Percentiles rank a stretch among this genome's conserved stretches.
phyloP scores from a whole-genome alignment of 2,888 invertebrate species.

The Epiperipatus broadwayi region DNA sequence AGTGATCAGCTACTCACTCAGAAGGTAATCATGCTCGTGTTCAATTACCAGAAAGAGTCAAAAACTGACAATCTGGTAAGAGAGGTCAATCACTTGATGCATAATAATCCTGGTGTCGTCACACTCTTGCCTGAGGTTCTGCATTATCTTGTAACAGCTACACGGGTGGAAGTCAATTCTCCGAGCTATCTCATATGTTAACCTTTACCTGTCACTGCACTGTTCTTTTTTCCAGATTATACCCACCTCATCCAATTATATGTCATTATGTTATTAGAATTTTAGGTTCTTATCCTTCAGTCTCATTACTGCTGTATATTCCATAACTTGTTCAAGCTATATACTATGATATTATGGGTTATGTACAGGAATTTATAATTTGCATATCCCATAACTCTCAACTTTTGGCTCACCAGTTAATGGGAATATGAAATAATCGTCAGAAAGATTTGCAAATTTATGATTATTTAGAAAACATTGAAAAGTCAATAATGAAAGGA shows the following conservation, averaged over 20 bases:
- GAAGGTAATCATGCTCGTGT: too few relatives aligned
- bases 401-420: slow-evolving; percentile 88
- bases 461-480: too few relatives aligned
- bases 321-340: slow-evolving; percentile 88
- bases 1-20: too few relatives aligned
- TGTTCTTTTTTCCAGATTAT: slow-evolving; percentile 87
- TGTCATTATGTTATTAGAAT: slow-evolving; percentile 89
- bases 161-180: slow-evolving; percentile 67
- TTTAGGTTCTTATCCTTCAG: slow-evolving; percentile 68
- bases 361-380: slow-evolving; percentile 86
- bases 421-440: too few relatives aligned
- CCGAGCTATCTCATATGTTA: slow-evolving; percentile 75
- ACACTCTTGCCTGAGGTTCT: slow-evolving; percentile 81
- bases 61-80: slow-evolving; percentile 45
- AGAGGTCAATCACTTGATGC: slow-evolving; percentile 69
- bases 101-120: slow-evolving; percentile 64
- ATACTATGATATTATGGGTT: slow-evolving; percentile 90
- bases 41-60: too few relatives aligned
- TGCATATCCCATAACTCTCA: slow-evolving; percentile 81
- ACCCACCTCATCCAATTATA: slow-evolving; percentile 88
- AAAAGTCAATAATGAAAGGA: slow-evolving; percentile 53
- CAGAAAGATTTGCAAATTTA: too few relatives aligned
- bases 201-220: slow-evolving; percentile 83
- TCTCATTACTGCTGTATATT: slow-evolving; percentile 75
- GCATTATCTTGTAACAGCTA: slow-evolving; percentile 78